Conservation (phyloP, 2,797 vertebrate genomes). For the Saxicola maurus region DNA sequence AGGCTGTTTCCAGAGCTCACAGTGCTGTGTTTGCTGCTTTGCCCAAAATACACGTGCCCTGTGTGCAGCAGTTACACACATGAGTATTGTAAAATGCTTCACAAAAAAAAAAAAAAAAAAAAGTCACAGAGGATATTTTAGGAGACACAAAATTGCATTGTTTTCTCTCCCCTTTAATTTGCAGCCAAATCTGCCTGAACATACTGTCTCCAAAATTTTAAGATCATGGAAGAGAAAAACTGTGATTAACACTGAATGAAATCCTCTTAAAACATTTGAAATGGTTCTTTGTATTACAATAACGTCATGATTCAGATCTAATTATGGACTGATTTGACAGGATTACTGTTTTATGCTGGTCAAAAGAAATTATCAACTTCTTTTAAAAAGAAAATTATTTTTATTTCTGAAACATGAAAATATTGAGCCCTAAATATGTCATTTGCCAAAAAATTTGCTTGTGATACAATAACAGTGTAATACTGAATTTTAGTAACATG, state of each 20-base stretch:
- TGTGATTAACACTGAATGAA: not conserved
- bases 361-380: not conserved
- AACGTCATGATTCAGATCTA: not conserved
- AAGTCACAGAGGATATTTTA: not conserved
- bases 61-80: not conserved
- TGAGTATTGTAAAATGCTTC: not conserved
- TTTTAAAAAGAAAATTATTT: not conserved
- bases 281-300: not conserved
- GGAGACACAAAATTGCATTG: not conserved
- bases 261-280: slow-evolving; percentile 12
- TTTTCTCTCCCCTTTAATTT: not conserved
- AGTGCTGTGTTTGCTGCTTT: not conserved
- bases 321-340: not conserved
- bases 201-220: not conserved
- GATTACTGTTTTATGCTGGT: not conserved
- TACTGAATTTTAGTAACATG: not conserved
- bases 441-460: not conserved
- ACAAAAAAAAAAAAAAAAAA: not conserved
- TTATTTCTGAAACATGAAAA: not conserved
- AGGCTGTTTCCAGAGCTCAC: not conserved
- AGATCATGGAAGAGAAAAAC: not conserved
- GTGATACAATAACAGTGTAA: not conserved
- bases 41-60: not conserved
- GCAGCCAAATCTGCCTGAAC: not conserved
- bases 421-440: not conserved